A percentile compares a stretch with the other conserved stretches of the same genome.
These are phyloP conservation scores for Ciconia maguari DNA, from an alignment of 2,113 vertebrate genomes.

Conservation along the genomic window DNA sequence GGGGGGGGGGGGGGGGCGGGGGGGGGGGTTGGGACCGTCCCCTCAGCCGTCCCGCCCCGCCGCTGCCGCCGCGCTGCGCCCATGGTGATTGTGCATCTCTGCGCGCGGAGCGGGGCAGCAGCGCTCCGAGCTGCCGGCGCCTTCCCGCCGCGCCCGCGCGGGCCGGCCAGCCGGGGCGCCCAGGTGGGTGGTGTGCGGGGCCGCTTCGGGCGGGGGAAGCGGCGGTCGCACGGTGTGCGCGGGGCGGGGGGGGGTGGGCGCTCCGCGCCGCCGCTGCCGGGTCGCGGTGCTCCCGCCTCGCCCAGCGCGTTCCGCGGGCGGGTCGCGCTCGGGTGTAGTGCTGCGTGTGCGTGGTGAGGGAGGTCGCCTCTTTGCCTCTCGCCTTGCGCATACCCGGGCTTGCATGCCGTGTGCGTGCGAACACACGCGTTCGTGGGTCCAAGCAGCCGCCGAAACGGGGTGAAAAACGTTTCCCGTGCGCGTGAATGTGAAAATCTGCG, in stretches of 20 bases:
- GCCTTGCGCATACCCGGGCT: too few relatives aligned
- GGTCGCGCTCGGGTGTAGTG: not conserved
- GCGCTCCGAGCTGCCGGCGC: not conserved
- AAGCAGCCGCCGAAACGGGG: not conserved
- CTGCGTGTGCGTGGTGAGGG: not conserved
- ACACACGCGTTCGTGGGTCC: not conserved
- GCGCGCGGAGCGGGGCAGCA: not conserved
- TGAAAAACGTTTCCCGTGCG: not conserved
- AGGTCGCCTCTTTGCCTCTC: not conserved
- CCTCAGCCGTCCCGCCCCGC: not conserved
- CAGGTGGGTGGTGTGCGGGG: not conserved
- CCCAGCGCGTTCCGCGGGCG: not conserved
- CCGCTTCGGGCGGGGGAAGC: not conserved
- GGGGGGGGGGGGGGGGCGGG: too few relatives aligned
- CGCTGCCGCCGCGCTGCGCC: not conserved
- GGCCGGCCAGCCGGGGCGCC: not conserved
- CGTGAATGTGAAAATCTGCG: not conserved
- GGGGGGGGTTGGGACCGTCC: not conserved
- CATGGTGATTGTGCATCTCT: not conserved
- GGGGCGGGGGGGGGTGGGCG: too few relatives aligned
- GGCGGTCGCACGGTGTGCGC: not conserved
- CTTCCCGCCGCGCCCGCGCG: not conserved
- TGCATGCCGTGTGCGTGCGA: not conserved
- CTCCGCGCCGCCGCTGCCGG: too few relatives aligned
- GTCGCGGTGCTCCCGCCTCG: not conserved